Evolutionary conservation across 2,113 vertebrate species (phyloP), one percentile per base, ranked within the genome.

Genomic region (Tretioscincus oriximinensis): DNA sequence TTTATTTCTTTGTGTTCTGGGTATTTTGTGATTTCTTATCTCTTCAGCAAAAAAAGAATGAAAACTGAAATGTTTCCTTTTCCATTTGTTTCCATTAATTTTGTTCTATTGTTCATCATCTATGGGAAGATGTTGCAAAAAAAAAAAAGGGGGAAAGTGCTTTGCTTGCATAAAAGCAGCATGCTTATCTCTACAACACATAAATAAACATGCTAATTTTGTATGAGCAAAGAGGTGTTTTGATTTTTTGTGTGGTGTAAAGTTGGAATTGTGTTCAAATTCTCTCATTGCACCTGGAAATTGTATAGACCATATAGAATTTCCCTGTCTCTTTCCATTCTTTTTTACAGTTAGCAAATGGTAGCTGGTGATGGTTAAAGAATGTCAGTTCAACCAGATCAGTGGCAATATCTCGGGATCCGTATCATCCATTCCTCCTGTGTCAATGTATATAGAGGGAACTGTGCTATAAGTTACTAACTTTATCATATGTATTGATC

Each of bases 1-100:
- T 16, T 66, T 51, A 77, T 77, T 77, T 77, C 64, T 66, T 66
- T 77, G 45, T 51, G 47, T 77, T 67, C 11, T 77, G 45, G 9
- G 51, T 45, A 35, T 76, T 76, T n/a, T 64, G 31, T 64, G 21
- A 22, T 12, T 51, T 31, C 61, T 76, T 41, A 35, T 16, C 60
- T 35, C 28, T 6, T 65, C 14, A 14, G n/a, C 26, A 65, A 65
- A 65, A 28, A 65, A 28, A 14, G 3, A 26, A 65, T 28, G n/a
- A 65, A 28, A 65, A 7, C 60, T 41, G 35, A 41, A 58, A 51
- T 9, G 2, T 51, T 51, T 51, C 4, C 54, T 58, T 58, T 58
- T 58, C 54, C 54, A 58, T 16, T 58, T 58, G 54, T 66, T 66
- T 66, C 2, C 20, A 68, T 20, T 68, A 68, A 35, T 68, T 68